Evolutionary conservation across 2,888 invertebrate genomes (phyloP).

Genomic region (Cataglyphis livida): DNA sequence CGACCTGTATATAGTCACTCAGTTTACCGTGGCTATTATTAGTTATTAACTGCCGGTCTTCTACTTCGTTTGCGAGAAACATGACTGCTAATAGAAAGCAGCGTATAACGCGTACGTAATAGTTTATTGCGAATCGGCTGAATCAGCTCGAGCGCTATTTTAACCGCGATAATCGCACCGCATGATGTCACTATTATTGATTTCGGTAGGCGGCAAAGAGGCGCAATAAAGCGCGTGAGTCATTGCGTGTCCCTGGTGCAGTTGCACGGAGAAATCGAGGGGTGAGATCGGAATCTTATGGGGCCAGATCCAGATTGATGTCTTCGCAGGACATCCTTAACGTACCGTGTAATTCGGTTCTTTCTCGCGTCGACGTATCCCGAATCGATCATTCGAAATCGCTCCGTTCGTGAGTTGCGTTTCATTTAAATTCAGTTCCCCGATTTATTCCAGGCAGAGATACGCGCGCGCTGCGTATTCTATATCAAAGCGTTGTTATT

Average conservation of each 20-base stretch:
- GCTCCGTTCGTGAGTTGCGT: background rate
- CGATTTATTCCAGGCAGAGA: constrained; percentile 1
- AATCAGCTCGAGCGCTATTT: constrained; percentile 50
- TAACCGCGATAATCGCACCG: constrained; percentile 20
- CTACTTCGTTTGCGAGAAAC: constrained; percentile 31
- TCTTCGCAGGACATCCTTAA: constrained; percentile 68
- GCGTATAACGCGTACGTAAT: constrained; percentile 15
- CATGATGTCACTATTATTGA: constrained; percentile 60
- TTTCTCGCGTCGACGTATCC: constrained; percentile 61
- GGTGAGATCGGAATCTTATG: constrained; percentile 61
- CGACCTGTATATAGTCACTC: background rate
- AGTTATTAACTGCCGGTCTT: constrained; percentile 17
- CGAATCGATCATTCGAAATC: constrained; percentile 63
- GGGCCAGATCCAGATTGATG: constrained; percentile 80
- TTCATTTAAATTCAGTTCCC: background rate
- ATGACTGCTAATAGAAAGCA: constrained; percentile 23
- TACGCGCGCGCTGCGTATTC: background rate
- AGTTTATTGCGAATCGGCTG: constrained; percentile 38
- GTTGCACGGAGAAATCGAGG: constrained; percentile 66
- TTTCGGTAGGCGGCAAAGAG: constrained; percentile 49
- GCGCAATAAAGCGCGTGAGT: constrained; percentile 63
- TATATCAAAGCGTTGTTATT: background rate
- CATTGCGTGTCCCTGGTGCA: constrained; percentile 65
- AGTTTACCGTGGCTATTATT: constrained; percentile 33
- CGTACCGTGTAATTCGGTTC: constrained; percentile 75